Base-by-base conservation (phyloP, 2,888 invertebrate species). In the Drosophila mettleri region DNA sequence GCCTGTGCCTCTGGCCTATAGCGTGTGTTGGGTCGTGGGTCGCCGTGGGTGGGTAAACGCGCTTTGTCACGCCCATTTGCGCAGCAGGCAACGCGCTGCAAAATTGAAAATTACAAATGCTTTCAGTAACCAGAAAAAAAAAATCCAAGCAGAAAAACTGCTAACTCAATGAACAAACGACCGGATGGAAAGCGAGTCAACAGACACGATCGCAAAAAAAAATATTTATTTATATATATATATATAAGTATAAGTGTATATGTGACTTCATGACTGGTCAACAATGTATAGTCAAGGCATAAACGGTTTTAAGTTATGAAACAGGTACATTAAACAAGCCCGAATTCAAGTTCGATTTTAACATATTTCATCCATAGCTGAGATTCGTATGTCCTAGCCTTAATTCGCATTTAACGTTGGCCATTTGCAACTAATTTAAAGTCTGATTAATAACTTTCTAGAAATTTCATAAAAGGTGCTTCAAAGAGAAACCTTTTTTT, bases 81-180 rank as follows among this genome's bases (percentile, higher is more conserved):
- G 69, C 73, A 74, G 73, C 73, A 54, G 69, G 69, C 61, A 58
- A 41, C 55, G 64, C 48, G 61, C 65, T 45, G 59, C 29, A 74
- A 70, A 70, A 74, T 70, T 74, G 74, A 74, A 74, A 74, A 74
- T 74, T 62, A 74, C 59, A 63, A 74, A 71, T 71, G 75, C 57
- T 60, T 70, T 66, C 66, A 75, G 54, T 54, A 60, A 63, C 75
- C 62, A 75, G 57, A 70, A 45, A 53, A 48, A 0, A 22, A 14
- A 39, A 22, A 43, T n/a, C 24, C 6, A 45, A 27, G 10, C 22
- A 5, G n/a, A 41, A 45, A 75, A 71, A 57, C 54, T 69, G 74
- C 69, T 65, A 66, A 74, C 74, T 74, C 65, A 49, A 70, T 74
- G 65, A 69, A 74, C 69, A 74, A 74, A 74, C 59, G 69, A 62